Base-by-base conservation (phyloP, 2,113 vertebrate genomes). In the Camarhynchus parvulus region DNA sequence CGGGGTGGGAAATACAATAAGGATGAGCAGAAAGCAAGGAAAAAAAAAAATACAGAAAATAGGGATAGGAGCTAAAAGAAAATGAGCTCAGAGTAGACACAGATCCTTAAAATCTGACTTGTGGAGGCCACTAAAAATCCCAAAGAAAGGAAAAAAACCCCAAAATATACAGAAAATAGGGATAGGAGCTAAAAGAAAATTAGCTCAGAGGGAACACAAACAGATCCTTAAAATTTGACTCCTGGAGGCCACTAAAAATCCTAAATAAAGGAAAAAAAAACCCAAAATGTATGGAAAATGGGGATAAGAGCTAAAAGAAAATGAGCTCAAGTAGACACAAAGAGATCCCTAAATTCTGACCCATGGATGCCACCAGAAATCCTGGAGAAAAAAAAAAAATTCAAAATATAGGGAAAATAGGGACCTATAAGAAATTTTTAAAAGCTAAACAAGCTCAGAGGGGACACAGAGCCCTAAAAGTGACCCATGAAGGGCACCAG, bases 401-500 rank as follows among this genome's bases (percentile, higher is more conserved):
- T 31, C 13, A 44, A 31, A 73, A 55, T 10, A 23, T 1, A 23
- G 8, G 20, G 9, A 24, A 79, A 66, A 55, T 7, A 4, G 37
- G 37, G 31, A 62, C 10, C 5, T 28, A 3, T 1, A 52, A 42
- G 23, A 64, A 44, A 18, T 7, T 20, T 55, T 31, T 5, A 31
- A 31, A 31, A 31, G 30, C 53, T 55, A 55, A 31, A 55, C 19
- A 1, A 78, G 31, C 15, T 66, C 24, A 53, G 19, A 64, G 18
- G 6, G 6, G 28, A 27, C 20, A 41, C 2, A 39, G 1, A 39
- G 2, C 16, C 46, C 46, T 10, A 62, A 62, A 77, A 16, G 1
- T 19, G 20, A 31, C 4, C 9, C 3, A 1, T 9, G 21, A 35
- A 62, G 2, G 28, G 5, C 46, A 77, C 4, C 2, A 41, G 3